Percentiles rank a stretch among this genome's conserved stretches.
phyloP scores from a whole-genome alignment of 2,888 invertebrate genomes.

The Mimumesa dahlbomi region DNA sequence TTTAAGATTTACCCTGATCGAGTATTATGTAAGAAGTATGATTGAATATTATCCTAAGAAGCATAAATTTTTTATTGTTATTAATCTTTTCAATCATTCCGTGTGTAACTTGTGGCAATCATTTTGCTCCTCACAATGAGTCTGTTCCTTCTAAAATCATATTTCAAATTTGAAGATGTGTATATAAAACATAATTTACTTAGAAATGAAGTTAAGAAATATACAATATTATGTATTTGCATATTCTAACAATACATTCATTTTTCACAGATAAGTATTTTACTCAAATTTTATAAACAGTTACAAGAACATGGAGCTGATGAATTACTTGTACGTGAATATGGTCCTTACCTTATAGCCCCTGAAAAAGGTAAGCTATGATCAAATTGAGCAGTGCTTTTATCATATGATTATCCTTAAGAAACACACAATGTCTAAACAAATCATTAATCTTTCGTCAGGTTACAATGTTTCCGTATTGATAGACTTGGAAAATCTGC shows the following conservation, averaged over 20 bases:
- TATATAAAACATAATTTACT: neutral
- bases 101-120: too few relatives aligned
- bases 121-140: too few relatives aligned
- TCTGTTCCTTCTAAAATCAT: too few relatives aligned
- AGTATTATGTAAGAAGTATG: too few relatives aligned
- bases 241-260: neutral
- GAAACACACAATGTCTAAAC: neutral
- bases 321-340: constrained; percentile 95
- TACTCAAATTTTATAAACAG: constrained; percentile 98
- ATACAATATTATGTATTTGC: neutral
- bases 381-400: neutral
- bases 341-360: constrained; percentile 90
- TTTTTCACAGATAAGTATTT: constrained; percentile 93
- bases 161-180: too few relatives aligned
- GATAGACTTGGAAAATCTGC: constrained; percentile 95
- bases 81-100: too few relatives aligned
- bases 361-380: constrained; percentile 90
- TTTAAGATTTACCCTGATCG: too few relatives aligned
- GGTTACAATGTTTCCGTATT: constrained; percentile 97
- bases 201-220: neutral
- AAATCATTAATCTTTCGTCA: constrained; percentile 72
- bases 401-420: neutral
- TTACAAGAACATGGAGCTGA: constrained; percentile 99
- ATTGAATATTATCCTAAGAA: too few relatives aligned
- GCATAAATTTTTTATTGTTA: too few relatives aligned